Evolutionary conservation across 2,113 vertebrate species (phyloP), one percentile per base, ranked within the genome.

Genomic region (Neolamprologus tretocephalus): DNA sequence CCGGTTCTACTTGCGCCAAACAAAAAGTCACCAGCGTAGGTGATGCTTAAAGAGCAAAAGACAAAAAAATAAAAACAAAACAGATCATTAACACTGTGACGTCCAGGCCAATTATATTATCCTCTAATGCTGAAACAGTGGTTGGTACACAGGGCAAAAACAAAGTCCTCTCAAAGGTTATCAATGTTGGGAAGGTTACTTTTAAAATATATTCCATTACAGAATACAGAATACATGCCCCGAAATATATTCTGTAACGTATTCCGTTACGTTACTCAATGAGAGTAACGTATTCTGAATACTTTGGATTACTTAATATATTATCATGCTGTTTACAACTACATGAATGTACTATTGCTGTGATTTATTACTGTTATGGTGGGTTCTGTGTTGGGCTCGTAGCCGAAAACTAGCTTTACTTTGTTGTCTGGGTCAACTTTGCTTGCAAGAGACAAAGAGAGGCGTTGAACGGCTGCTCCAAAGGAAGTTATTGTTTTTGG

Each of bases 401-500:
- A 37, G 35, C 9, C 0, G 4, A 37, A 37, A 37, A 37, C 35
- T 37, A 37, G 35, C 35, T 2, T 37, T 37, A 10, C 35, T 37
- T 37, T 37, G 35, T 37, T 37, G 35, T 37, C 9, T 37, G 9
- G 9, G 0, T 37, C 35, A 37, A 10, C 4, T 10, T 10, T 37
- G 4, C 9, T 37, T 0, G 35, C 35, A 0, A 2, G 35, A 37
- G 11, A 42, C 40, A 2, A 0, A 42, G 40, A 42, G 12, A 42
- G 40, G 40, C 2, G 0, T 1, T 42, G 40, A 6, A 42, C 0
- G 5, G 40, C 40, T 33, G 33, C 33, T 33, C 33, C 33, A 33
- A 33, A 1, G 0, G 7, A 33, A 33, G 7, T 33, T 33, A 33
- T 33, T 33, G 31, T 33, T 33, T 33, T 1, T 31, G 7, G 1